Percentiles rank a stretch among this genome's conserved stretches.
Evolutionary conservation across 2,888 invertebrate species (phyloP).

Genomic region (Scrobipalpa costella): DNA sequence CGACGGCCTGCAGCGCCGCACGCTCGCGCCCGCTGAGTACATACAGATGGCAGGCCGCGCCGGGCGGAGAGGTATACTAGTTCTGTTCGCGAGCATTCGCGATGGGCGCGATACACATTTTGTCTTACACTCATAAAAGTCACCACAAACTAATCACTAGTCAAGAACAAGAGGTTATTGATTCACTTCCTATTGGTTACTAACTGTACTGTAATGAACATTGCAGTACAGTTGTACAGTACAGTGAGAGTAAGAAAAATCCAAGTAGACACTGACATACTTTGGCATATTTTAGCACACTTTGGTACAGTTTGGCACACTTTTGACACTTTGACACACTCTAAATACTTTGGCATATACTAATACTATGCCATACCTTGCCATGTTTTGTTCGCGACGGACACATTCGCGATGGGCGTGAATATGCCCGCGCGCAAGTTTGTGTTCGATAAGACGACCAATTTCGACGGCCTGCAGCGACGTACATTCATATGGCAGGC

Average conservation of each 20-base stretch:
- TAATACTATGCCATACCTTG: no score
- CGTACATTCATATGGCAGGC: constrained; percentile 99
- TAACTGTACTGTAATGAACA: no score
- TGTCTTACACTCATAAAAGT: background rate
- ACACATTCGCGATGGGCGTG: constrained; percentile 99
- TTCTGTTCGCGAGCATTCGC: background rate
- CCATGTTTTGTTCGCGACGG: constrained; percentile 99
- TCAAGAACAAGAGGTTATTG: no score
- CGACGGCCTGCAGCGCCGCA: constrained; percentile 90
- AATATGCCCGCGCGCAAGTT: constrained; percentile 99
- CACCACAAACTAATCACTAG: no score
- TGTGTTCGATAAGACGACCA: constrained; percentile 94
- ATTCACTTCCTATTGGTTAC: no score
- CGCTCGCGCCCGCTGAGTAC: constrained; percentile 95
- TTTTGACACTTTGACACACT: no score
- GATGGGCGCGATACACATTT: background rate
- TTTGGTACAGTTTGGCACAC: no score
- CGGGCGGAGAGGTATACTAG: constrained; percentile 88
- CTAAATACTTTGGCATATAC: no score
- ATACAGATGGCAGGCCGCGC: constrained; percentile 99
- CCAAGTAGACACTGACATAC: no score
- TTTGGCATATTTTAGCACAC: no score
- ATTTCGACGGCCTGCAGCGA: constrained; percentile 92
- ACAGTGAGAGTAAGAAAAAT: no score
- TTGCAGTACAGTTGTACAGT: no score